Base-by-base conservation (phyloP, 2,797 vertebrate genomes). In the Orientallactaga sibirica region DNA sequence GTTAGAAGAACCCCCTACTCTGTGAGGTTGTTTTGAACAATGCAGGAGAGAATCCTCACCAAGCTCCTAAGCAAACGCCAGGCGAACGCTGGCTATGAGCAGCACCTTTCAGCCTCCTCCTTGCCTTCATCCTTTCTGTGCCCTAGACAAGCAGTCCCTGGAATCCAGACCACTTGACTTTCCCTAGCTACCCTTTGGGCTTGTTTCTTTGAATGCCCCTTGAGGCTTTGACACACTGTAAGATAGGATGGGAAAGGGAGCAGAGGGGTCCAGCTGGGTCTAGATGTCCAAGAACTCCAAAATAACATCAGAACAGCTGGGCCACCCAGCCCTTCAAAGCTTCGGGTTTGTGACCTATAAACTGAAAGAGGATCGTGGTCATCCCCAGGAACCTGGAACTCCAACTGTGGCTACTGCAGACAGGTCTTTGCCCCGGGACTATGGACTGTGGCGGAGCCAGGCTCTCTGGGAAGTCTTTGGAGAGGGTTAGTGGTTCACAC, bases 181-280 rank as follows among this genome's bases (percentile, higher is more conserved):
- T 1, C 78, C 58, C 14, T 29, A 2, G 41, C 52, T 33, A 64
- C 52, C 22, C 1, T 0, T n/a, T 3, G 0, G 64, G 22, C 75
- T 83, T n/a, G 12, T 74, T 80, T 76, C 68, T 87, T n/a, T 76
- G 68, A n/a, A 25, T 5, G 27, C 41, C 12, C 61, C 43, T 25
- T 24, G 33, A n/a, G 29, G 10, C 16, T 29, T n/a, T 64, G 67
- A 68, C 9, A 27, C 29, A 27, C 0, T 58, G n/a, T 25, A 27
- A 16, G 16, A 4, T 62, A 55, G 58, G 68, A 29, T 3, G 48
- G 62, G 27, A 25, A 76, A 83, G 37, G 43, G 33, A 87, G 24
- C 86, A 20, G 43, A 66, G 25, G 20, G 41, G 20, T 74, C 41
- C 37, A 25, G 16, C 22, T 29, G n/a, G 14, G 14, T 33, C 16